A percentile compares a stretch with the other conserved stretches of the same genome.
phyloP scores from a whole-genome alignment of 2,113 vertebrate species.

The Macrotus californicus region DNA sequence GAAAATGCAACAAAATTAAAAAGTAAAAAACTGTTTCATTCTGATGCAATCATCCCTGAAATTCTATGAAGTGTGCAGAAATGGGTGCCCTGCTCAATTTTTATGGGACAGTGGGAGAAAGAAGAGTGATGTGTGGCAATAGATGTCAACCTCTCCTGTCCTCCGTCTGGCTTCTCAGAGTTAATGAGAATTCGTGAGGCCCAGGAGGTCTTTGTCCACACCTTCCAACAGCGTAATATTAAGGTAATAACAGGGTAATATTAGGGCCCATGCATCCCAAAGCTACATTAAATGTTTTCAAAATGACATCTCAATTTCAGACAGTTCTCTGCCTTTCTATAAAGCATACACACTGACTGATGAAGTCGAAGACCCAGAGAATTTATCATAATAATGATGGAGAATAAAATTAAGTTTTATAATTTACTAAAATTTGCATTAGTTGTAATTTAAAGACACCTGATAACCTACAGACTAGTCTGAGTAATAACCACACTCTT shows the following conservation, averaged over 20 bases:
- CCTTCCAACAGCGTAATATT: not conserved
- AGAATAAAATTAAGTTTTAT: not conserved
- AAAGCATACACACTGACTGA: not conserved
- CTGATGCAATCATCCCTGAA: not conserved
- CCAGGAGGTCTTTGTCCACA: not conserved
- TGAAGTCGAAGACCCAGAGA: not conserved
- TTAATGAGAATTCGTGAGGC: not conserved
- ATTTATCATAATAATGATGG: not conserved
- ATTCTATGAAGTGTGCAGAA: not conserved
- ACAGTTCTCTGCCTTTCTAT: not conserved
- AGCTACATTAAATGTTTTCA: not conserved
- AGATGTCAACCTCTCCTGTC: not conserved
- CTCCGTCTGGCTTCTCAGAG: not conserved
- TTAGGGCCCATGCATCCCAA: not conserved
- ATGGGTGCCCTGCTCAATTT: not conserved
- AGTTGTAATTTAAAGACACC: not conserved
- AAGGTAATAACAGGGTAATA: too few species aligned
- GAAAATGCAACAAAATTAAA: constrained; percentile 54
- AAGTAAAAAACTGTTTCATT: constrained; percentile 18
- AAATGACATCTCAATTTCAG: not conserved
- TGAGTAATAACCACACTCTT: not conserved
- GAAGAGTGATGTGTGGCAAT: not conserved
- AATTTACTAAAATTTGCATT: not conserved
- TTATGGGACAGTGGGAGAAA: not conserved
- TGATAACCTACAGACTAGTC: not conserved